Conservation (phyloP, 1,140 invertebrate genomes). For the Anoplophora glabripennis region DNA sequence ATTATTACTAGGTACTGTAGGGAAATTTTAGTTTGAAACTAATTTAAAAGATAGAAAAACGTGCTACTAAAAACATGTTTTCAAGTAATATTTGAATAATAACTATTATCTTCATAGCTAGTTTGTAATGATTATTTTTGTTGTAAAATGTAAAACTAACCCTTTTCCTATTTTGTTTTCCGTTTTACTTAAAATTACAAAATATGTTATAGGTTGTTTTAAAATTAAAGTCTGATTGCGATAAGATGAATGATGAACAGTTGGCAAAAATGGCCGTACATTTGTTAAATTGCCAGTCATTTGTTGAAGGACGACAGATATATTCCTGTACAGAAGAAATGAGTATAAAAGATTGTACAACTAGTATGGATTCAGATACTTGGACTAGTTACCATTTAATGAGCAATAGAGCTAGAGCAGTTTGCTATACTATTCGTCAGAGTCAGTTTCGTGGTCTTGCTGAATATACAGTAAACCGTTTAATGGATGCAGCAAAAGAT, state of each 20-base stretch:
- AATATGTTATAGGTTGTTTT: slow-evolving; percentile 59
- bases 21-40: background rate
- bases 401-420: slow-evolving; percentile 64
- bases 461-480: slow-evolving; percentile 65
- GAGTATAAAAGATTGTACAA: slow-evolving; percentile 63
- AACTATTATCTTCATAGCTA: background rate
- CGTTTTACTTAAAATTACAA: background rate
- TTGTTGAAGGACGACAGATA: slow-evolving; percentile 58
- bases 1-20: background rate
- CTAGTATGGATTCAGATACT: slow-evolving; percentile 63
- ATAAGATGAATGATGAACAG: slow-evolving; percentile 62
- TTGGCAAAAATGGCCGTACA: slow-evolving; percentile 66
- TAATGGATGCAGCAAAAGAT: slow-evolving; percentile 56
- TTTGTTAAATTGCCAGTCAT: slow-evolving; percentile 68
- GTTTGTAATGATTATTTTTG: slow-evolving; percentile 5
- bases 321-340: slow-evolving; percentile 62
- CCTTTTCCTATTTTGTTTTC: background rate
- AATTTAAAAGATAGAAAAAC: background rate
- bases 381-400: slow-evolving; percentile 74
- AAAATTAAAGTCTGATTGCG: slow-evolving; percentile 58
- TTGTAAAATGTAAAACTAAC: background rate
- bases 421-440: slow-evolving; percentile 65
- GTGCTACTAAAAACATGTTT: background rate
- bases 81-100: background rate
- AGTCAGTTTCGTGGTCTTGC: slow-evolving; percentile 65